Evolutionary conservation across 2,797 vertebrate genomes (phyloP).

Genomic region (Tinamus major): DNA sequence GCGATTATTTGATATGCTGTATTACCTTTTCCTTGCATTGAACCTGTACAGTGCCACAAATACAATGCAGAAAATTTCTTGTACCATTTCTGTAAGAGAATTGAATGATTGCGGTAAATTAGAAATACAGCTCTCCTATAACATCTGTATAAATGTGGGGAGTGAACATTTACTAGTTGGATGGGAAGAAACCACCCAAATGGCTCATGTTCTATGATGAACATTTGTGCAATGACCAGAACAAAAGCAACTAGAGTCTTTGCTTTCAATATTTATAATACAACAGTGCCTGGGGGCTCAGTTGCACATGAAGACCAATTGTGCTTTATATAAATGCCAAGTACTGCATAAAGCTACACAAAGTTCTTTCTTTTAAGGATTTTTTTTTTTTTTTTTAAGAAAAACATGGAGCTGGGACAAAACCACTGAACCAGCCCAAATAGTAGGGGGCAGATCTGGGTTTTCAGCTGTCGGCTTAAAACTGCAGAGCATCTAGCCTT

Average conservation of each 20-base stretch:
- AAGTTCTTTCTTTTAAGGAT: constrained; percentile 24
- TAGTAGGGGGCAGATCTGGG: neutral
- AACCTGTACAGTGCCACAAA: neutral
- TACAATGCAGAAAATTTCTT: neutral
- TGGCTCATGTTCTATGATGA: neutral
- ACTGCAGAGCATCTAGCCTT: neutral
- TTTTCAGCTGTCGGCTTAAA: constrained; percentile 1
- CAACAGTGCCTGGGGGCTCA: constrained; percentile 14
- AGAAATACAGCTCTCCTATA: neutral
- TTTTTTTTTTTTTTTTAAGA: constrained; percentile 18
- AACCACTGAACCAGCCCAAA: constrained; percentile 5
- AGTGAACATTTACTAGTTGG: neutral
- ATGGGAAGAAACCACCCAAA: neutral
- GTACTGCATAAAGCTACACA: neutral
- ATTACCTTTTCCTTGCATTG: neutral
- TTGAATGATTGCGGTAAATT: neutral
- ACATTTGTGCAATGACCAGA: neutral
- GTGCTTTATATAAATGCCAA: constrained; percentile 44
- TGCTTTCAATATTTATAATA: constrained; percentile 53
- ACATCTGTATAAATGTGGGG: neutral
- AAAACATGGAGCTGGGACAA: constrained; percentile 32
- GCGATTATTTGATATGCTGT: neutral
- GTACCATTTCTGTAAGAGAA: neutral
- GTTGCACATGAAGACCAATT: constrained; percentile 14
- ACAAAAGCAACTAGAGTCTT: too few relatives aligned